Percentiles rank a stretch among this genome's conserved stretches.
These are phyloP conservation scores for Pollenia angustigena DNA, from an alignment of 2,888 invertebrate genomes.

Conservation along the genomic window DNA sequence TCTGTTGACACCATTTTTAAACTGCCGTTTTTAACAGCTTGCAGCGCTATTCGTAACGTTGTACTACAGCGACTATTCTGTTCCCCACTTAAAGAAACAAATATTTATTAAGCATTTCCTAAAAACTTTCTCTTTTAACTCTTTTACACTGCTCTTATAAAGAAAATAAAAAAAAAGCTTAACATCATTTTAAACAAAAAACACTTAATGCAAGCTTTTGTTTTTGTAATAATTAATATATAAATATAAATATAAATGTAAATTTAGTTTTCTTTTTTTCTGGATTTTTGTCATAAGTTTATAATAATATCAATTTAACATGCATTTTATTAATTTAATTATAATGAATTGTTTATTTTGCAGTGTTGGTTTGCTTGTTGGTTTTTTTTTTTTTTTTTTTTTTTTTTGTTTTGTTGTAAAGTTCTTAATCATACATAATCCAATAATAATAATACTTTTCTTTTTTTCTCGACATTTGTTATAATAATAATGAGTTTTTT, in stretches of 20 bases:
- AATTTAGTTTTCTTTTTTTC: constrained; percentile 53
- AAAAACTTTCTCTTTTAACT: not conserved
- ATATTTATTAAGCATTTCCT: too few relatives aligned
- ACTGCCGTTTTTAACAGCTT: too few relatives aligned
- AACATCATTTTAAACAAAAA: constrained; percentile 67
- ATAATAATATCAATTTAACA: constrained; percentile 70
- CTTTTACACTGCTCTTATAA: constrained; percentile 48
- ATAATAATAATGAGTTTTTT: not conserved
- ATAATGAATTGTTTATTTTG: constrained; percentile 50
- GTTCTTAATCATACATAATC: constrained; percentile 61
- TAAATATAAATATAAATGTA: constrained; percentile 73
- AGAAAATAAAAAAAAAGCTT: constrained; percentile 58
- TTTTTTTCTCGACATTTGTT: constrained; percentile 25
- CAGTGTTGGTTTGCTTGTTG: constrained; percentile 33
- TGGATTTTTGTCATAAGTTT: constrained; percentile 55
- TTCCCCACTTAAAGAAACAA: not conserved
- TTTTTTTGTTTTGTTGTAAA: not conserved
- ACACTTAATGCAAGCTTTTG: constrained; percentile 70
- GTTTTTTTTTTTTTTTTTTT: constrained; percentile 41
- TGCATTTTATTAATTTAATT: constrained; percentile 51
- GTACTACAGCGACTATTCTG: too few relatives aligned
- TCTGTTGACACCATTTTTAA: too few relatives aligned
- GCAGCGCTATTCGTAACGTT: too few relatives aligned
- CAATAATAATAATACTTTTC: constrained; percentile 68
- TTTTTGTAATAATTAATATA: constrained; percentile 46